A percentile compares a stretch with the other conserved stretches of the same genome.
Conservation (phyloP, 2,113 vertebrate genomes). For the Merops nubicus region DNA sequence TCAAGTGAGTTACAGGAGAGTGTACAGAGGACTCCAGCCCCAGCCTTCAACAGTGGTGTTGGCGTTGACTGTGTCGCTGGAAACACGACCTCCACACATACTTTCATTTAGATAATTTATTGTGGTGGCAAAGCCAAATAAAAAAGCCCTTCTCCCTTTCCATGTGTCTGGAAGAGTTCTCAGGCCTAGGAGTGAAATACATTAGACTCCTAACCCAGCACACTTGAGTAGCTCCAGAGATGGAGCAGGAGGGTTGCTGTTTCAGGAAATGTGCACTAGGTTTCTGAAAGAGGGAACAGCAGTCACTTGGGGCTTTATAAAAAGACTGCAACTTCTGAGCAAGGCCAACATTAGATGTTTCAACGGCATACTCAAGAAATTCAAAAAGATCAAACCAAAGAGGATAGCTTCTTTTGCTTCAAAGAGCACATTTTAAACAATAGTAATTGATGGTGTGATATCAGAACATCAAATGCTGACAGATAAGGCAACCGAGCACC, state of each 20-base stretch:
- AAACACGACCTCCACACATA: fast-evolving
- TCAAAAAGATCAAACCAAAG: background rate
- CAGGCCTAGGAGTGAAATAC: background rate
- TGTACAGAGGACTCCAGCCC: background rate
- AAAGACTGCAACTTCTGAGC: background rate
- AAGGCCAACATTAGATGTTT: background rate
- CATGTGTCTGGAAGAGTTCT: background rate
- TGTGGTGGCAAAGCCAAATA: background rate
- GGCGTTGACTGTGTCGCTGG: background rate
- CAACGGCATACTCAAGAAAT: background rate
- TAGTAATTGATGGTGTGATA: background rate
- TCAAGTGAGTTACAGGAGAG: background rate
- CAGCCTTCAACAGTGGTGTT: background rate
- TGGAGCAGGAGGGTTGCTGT: background rate
- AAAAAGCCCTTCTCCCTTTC: background rate
- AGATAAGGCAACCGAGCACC: background rate
- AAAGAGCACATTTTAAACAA: background rate
- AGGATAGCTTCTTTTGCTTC: background rate
- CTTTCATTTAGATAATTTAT: background rate
- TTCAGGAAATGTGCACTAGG: background rate
- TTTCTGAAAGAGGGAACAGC: background rate
- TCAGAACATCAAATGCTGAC: background rate
- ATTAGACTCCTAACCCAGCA: background rate
- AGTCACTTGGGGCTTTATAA: background rate
- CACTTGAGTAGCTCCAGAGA: background rate